Evolutionary conservation across 2,888 invertebrate genomes (phyloP), one percentile per base, ranked within the genome.

Genomic region (Drosophila macrospina): DNA sequence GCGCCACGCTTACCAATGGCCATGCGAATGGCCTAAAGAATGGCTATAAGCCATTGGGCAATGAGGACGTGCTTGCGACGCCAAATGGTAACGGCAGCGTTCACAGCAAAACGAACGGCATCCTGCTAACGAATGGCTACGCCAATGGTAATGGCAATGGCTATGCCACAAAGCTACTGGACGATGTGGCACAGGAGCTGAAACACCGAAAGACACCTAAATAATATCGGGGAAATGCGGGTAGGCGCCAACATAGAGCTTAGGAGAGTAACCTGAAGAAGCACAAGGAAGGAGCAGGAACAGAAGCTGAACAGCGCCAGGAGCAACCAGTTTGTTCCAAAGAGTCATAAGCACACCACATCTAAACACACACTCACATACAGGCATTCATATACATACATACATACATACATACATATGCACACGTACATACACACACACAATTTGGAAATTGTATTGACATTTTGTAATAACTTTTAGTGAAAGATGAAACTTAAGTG

Each of bases 181-280:
- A 85, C 62, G 87, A 86, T 32, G 85, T 89, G 64, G 82, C 90
- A 32, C 80, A 90, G 74, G 90, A 91, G 80, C 80, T 92, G 74
- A 91, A 89, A 60, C 91, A 92, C 77, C 87, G 92, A 69, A 92
- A 92, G 86, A 89, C 90, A 85, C 90, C 90, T 62, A 92, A 92
- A 91, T 92, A 92, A 92, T 91, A 91, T 89, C 89, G 83, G 84
- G 57, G 67, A 54, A 90, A 83, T 69, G 76, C 74, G 75, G 78
- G 60, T 74, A 70, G 76, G 74, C 78, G 84, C 62, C 79, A 87
- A 77, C 74, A 73, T 66, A 76, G 76, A 73, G 79, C 80, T 80
- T 86, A 85, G 68, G 28, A 36, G 28, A 44, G 39, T n/a, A 16
- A 56, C 24, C 20, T 37, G 30, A 3, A 13, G 13, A 5, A 16